Percentiles rank a stretch among this genome's conserved stretches.
These are phyloP conservation scores for Collichthys lucidus DNA, from an alignment of 2,113 vertebrate genomes.

Conservation along the genomic window DNA sequence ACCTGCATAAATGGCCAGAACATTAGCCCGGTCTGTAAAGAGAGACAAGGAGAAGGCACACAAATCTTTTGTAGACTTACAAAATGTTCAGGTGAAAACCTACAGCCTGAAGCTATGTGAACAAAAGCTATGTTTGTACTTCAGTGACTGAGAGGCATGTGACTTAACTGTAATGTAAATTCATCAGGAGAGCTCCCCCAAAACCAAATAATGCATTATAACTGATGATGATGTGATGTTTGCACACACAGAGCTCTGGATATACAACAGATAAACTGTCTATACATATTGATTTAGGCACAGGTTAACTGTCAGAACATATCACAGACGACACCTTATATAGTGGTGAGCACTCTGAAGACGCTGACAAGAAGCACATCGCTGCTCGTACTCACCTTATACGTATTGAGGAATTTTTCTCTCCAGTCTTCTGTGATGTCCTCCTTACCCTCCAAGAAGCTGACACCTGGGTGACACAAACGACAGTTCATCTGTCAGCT, in stretches of 20 bases:
- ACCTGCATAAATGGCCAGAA: conserved; percentile 96
- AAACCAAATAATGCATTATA: neutral
- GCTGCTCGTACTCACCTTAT: conserved; percentile 84
- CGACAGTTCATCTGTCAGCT: neutral
- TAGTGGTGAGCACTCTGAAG: neutral
- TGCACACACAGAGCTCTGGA: neutral
- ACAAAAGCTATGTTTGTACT: neutral
- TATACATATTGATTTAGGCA: neutral
- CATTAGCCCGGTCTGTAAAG: conserved; percentile 89
- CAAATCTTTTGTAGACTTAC: neutral
- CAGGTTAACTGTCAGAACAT: neutral
- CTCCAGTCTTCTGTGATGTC: conserved; percentile 90
- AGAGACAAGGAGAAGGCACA: conserved; percentile 53
- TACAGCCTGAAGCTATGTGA: neutral
- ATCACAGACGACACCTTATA: neutral
- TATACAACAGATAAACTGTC: neutral
- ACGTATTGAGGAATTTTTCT: conserved; percentile 92
- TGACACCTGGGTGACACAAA: conserved; percentile 85
- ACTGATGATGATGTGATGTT: neutral
- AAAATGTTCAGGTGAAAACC: neutral
- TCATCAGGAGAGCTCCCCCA: neutral
- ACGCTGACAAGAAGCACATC: neutral
- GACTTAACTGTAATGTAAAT: neutral
- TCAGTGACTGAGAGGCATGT: neutral
- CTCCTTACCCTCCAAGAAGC: conserved; percentile 89